Percentiles rank a stretch among this genome's conserved stretches.
Conservation (phyloP, 92 coral and sea anemone species). For the Bergia sp. region DNA sequence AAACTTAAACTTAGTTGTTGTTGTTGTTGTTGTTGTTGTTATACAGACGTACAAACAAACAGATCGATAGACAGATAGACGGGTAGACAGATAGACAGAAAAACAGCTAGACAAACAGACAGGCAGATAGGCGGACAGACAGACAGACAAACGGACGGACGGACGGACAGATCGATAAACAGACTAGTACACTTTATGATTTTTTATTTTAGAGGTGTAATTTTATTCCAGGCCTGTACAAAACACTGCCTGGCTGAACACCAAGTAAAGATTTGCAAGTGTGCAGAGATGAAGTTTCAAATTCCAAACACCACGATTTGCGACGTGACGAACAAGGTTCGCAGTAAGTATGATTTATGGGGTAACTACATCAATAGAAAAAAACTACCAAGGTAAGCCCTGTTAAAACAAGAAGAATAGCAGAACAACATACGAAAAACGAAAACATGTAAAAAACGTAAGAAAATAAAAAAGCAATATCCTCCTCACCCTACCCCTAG, state of each 20-base stretch:
- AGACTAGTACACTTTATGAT: too few species aligned
- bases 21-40: neutral
- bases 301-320: constrained; percentile 26
- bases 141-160: neutral
- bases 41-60: neutral
- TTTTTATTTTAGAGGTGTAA: neutral
- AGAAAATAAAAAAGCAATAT: too few species aligned
- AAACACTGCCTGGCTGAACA: constrained; percentile 80
- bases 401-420: neutral
- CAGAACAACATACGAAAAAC: too few species aligned
- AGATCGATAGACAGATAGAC: neutral
- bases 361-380: neutral
- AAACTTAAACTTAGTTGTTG: too few species aligned
- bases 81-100: too few species aligned
- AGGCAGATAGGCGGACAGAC: neutral
- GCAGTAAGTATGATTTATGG: constrained; percentile 33
- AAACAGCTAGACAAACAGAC: neutral
- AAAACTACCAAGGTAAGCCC: too few species aligned
- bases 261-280: constrained; percentile 63
- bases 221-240: constrained; percentile 73
- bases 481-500: too few species aligned
- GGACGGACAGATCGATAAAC: neutral
- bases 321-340: constrained; percentile 25
- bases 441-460: too few species aligned
- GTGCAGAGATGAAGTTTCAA: constrained; percentile 79